phyloP scores from a whole-genome alignment of 2,797 vertebrate species.

The Gambelia wislizenii region DNA sequence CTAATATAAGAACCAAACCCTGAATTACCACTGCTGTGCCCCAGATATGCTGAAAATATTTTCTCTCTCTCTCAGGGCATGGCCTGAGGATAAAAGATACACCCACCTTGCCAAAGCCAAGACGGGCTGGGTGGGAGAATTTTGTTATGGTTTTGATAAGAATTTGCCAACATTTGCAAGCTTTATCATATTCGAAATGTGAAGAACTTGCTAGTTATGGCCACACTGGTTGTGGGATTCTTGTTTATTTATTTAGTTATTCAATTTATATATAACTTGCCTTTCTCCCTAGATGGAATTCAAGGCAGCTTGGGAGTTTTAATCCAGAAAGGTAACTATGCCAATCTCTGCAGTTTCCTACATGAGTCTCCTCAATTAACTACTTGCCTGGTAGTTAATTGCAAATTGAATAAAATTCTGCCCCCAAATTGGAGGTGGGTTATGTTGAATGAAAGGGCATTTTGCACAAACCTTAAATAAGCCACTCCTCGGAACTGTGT shows the following conservation, averaged over 20 bases:
- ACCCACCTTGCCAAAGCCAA: background rate
- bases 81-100: background rate
- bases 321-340: no score
- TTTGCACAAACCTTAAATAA: background rate
- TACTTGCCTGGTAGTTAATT: background rate
- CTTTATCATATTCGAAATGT: background rate
- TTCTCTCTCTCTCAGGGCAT: background rate
- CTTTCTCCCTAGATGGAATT: no score
- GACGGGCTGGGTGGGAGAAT: background rate
- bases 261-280: no score
- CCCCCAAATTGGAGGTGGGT: background rate
- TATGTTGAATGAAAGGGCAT: background rate
- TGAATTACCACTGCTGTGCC: background rate
- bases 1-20: conserved; percentile 1
- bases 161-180: background rate
- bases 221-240: no score
- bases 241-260: no score
- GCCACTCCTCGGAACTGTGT: background rate
- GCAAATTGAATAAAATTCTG: background rate
- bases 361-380: background rate
- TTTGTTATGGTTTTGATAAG: background rate
- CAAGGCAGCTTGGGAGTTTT: no score
- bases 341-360: background rate
- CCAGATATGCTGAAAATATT: background rate
- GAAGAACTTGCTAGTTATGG: background rate